A percentile compares a stretch with the other conserved stretches of the same genome.
These are phyloP conservation scores for Nansenia antarctica DNA, from an alignment of 2,113 vertebrate species.

Conservation along the genomic window DNA sequence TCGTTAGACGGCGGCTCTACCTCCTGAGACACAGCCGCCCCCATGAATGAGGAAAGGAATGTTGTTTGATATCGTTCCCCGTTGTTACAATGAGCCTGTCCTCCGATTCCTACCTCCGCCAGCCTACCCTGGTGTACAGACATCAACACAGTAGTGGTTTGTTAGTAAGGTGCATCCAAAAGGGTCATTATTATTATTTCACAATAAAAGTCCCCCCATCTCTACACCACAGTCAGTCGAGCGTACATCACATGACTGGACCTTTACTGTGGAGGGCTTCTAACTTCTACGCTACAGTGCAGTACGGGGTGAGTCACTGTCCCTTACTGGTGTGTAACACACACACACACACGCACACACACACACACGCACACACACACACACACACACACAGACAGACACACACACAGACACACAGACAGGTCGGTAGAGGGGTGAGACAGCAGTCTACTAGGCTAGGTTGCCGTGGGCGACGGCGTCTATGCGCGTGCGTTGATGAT, in stretches of 20 bases:
- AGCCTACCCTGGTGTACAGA: no score
- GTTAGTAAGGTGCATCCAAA: background rate
- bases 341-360: conserved; percentile 14
- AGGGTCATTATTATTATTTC: no score
- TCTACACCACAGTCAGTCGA: background rate
- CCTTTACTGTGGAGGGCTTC: background rate
- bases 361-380: conserved; percentile 1
- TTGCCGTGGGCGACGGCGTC: conserved; percentile 17
- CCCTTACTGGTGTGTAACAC: background rate
- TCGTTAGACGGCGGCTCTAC: no score
- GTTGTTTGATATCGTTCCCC: no score
- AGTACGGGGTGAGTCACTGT: background rate
- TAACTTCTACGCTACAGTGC: background rate
- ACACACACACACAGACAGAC: conserved; percentile 14
- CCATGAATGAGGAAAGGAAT: no score
- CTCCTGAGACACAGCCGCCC: no score
- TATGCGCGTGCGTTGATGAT: conserved; percentile 87
- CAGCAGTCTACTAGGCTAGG: conserved; percentile 6
- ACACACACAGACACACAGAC: background rate
- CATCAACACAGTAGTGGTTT: background rate
- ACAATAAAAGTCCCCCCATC: background rate
- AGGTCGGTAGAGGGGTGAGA: background rate
- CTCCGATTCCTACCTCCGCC: no score
- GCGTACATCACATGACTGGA: background rate
- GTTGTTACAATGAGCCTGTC: no score